phyloP scores from a whole-genome alignment of 2,888 invertebrate species.

The Gonocerus acuteangulatus region DNA sequence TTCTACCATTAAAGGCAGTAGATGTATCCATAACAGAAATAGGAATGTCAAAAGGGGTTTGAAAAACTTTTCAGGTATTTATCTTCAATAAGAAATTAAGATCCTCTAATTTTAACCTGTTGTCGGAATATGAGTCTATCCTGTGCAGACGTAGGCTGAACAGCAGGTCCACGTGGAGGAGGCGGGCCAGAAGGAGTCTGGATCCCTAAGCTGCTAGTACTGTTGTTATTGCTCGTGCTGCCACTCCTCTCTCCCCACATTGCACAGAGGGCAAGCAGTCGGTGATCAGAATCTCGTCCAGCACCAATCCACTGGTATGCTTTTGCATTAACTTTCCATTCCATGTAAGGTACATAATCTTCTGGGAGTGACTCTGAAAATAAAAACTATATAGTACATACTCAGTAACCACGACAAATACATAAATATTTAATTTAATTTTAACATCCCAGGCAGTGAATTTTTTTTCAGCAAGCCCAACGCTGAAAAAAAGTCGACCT shows the following conservation, averaged over 20 bases:
- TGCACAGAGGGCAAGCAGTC: slow-evolving; percentile 64
- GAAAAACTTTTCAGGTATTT: no score
- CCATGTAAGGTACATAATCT: slow-evolving; percentile 82
- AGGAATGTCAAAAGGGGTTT: no score
- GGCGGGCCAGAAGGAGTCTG: slow-evolving; percentile 4
- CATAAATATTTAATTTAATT: no score
- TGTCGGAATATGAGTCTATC: slow-evolving; percentile 67
- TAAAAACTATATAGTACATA: background rate
- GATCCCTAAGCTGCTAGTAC: background rate
- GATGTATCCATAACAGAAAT: no score
- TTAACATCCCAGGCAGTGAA: no score
- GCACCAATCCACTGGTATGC: slow-evolving; percentile 88
- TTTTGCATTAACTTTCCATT: slow-evolving; percentile 65
- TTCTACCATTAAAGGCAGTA: no score
- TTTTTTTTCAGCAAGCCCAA: no score
- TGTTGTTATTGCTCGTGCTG: background rate
- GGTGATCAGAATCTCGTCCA: slow-evolving; percentile 78
- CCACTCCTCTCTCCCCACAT: slow-evolving; percentile 64
- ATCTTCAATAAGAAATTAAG: no score
- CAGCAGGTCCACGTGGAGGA: slow-evolving; percentile 62
- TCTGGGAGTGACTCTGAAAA: slow-evolving; percentile 58
- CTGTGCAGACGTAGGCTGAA: slow-evolving; percentile 65
- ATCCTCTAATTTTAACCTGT: no score
- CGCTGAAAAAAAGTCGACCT: no score
- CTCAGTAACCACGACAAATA: no score